Evolutionary conservation across 2,888 invertebrate species (phyloP), one percentile per base, ranked within the genome.

Genomic region (Tridacna crocea): DNA sequence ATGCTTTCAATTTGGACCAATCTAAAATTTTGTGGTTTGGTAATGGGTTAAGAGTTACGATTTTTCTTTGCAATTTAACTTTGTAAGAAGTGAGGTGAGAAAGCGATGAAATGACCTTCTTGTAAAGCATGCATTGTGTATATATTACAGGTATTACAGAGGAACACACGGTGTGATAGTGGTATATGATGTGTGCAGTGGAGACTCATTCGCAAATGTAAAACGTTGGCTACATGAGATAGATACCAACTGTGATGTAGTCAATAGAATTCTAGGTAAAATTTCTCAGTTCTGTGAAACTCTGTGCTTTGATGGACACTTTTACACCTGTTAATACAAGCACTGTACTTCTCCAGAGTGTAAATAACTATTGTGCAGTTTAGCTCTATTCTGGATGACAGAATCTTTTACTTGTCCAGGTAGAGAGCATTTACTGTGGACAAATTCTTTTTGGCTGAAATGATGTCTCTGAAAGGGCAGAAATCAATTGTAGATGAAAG

Each of bases 91-190:
- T n/a, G n/a, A n/a, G n/a, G n/a, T n/a, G n/a, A n/a, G n/a, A n/a
- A n/a, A 36, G 2, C 2, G 36, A 36, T 36, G 2, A 36, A 36
- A 36, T 36, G 3, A 2, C 36, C 36, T 36, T 36, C 8, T 36
- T 8, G 8, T 8, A 36, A 8, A 36, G 36, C 36, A 36, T 36
- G 36, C 36, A 36, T 36, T 36, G 36, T 36, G 2, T 36, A 55
- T 75, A 72, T 75, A 78, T 90, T 91, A 0, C 92, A 96, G 96
- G 85, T 98, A 99, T 95, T 99, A 99, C 95, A 96, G 99, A 93
- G 99, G 99, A 78, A 99, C 99, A 72, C 99, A 99, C 95, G 99
- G 99, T 84, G 99, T 99, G 84, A 98, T 99, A 93, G 99, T 99
- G 70, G 99, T 99, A 19, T 99, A 99, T 95, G 99, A 99, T 96